Base-by-base conservation (phyloP, 2,797 vertebrate species). In the Acomys russatus region DNA sequence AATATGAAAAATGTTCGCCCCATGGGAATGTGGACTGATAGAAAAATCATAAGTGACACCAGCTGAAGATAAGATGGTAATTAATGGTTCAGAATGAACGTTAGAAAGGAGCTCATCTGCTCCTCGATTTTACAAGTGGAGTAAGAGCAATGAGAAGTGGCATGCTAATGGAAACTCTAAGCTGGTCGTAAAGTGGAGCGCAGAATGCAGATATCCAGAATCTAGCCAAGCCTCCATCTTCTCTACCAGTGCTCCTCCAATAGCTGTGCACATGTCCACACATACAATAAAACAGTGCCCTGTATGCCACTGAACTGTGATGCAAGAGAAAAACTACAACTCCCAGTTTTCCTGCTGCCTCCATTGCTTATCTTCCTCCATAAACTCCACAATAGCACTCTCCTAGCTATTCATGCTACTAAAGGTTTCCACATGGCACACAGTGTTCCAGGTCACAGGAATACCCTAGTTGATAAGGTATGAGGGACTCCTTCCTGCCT, bases 41-140 rank as follows among this genome's bases (percentile, higher is more conserved):
- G 79, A 61, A 90, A 95, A 96, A 96, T 94, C 83, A 70, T 25
- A 91, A 95, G 70, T 54, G 94, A 97, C n/a, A 80, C 0, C 33
- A 44, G 80, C 56, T 96, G 88, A 92, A 92, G 87, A 96, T 79
- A 92, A 92, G 87, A 95, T 79, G 59, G 68, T 68, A 90, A 96
- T 96, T 88, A 96, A 96, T 90, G 94, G n/a, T 35, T 91, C 20
- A 1, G 93, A 95, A 84, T 68, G 44, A 96, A 94, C 88, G 44
- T 44, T 79, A 92, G 94, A 85, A 96, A 94, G 92, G 4, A 94
- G 87, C 80, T 97, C 82, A 49, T 79, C 86, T 74, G 80, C 66
- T 94, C 10, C 38, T 7, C 49, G 74, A 92, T 80, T 95, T 94
- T 89, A 96, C 54, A 96, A 93, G 82, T 54, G 86, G 89, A 96